These are phyloP conservation scores for Scaptomyza hsui DNA, from an alignment of 1,140 invertebrate species.

Conservation along the genomic window DNA sequence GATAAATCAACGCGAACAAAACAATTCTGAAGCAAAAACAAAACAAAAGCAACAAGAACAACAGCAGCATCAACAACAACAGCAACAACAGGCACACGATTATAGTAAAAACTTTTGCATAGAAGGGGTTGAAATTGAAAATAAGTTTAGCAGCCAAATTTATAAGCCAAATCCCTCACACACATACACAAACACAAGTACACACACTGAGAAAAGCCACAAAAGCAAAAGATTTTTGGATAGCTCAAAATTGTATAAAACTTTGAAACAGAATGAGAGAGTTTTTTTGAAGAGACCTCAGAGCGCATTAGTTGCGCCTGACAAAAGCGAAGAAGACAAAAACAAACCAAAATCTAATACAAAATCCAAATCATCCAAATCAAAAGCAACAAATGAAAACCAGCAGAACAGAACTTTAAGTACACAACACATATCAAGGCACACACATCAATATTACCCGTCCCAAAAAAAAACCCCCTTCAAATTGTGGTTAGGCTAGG, in stretches of 20 bases:
- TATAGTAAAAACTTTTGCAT: conserved; percentile 54
- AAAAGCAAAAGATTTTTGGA: conserved; percentile 34
- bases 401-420: conserved; percentile 70
- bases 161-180: conserved; percentile 35
- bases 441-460: conserved; percentile 10
- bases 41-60: conserved; percentile 4
- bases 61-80: conserved; percentile 26
- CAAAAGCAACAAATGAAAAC: conserved; percentile 61
- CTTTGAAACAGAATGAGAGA: conserved; percentile 13
- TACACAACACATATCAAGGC: conserved; percentile 36
- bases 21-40: conserved; percentile 55
- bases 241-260: conserved; percentile 29
- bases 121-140: conserved; percentile 69
- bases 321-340: conserved; percentile 56
- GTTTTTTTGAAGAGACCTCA: conserved; percentile 38
- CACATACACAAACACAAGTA: conserved; percentile 23
- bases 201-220: conserved; percentile 7
- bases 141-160: conserved; percentile 60
- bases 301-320: conserved; percentile 58
- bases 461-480: conserved; percentile 20
- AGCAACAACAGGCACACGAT: conserved; percentile 53
- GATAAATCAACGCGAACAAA: conserved; percentile 75
- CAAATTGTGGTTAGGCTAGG: conserved; percentile 73
- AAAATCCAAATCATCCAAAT: conserved; percentile 56
- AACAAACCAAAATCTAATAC: conserved; percentile 60